Conservation (phyloP, 2,797 vertebrate genomes). For the Eulemur mongoz region DNA sequence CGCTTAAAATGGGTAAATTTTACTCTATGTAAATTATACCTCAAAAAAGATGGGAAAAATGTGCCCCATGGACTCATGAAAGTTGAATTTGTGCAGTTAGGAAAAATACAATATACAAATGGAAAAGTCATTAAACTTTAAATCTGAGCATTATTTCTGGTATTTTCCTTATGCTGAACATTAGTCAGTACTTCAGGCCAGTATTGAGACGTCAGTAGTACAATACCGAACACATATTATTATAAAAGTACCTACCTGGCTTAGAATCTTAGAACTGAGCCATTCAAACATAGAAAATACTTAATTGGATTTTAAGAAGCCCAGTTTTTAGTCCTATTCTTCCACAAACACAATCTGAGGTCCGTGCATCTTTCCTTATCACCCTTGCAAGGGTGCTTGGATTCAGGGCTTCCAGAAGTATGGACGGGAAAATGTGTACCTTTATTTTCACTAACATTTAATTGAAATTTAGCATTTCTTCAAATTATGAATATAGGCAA, state of each 20-base stretch:
- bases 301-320: neutral
- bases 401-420: neutral
- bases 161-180: neutral
- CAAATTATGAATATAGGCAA: neutral
- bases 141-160: neutral
- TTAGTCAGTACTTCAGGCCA: neutral
- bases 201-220: neutral
- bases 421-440: neutral
- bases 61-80: neutral
- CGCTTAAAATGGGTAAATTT: neutral
- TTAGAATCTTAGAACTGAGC: neutral
- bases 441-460: neutral
- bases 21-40: neutral
- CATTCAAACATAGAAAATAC: neutral
- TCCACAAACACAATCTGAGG: neutral
- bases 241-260: neutral
- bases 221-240: neutral
- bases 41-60: neutral
- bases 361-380: neutral
- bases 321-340: neutral
- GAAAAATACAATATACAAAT: neutral
- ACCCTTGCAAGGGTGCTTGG: neutral
- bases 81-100: neutral
- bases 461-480: slow-evolving; percentile 20
- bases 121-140: neutral